phyloP scores from a whole-genome alignment of 92 coral and sea anemone genomes.

The Porites evermanni region DNA sequence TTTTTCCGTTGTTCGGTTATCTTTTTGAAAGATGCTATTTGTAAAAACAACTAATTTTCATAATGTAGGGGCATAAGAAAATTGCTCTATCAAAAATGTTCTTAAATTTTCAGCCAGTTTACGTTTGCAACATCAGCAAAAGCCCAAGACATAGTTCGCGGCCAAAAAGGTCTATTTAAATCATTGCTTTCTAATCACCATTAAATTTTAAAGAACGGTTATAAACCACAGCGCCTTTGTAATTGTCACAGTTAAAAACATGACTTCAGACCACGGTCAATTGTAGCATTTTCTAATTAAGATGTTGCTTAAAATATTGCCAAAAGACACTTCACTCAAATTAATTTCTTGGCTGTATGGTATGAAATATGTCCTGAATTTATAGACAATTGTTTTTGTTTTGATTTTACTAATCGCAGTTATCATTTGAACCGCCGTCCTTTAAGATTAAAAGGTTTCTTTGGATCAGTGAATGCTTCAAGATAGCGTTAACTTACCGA shows the following conservation, averaged over 20 bases:
- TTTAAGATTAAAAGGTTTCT: constrained; percentile 20
- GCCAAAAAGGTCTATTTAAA: background rate
- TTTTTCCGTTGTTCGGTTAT: constrained; percentile 7
- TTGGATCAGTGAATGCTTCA: constrained; percentile 6
- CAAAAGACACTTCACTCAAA: background rate
- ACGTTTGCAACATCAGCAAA: background rate
- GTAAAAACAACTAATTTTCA: background rate
- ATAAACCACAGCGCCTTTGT: constrained; percentile 8
- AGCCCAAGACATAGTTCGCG: background rate
- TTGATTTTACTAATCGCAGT: background rate
- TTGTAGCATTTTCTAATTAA: background rate
- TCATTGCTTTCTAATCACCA: background rate
- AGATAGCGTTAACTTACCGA: background rate
- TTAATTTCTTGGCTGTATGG: background rate
- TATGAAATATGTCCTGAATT: too few species aligned
- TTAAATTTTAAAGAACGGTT: constrained; percentile 29
- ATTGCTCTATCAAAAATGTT: background rate
- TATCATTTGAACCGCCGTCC: background rate
- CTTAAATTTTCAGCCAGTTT: background rate
- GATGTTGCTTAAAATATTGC: background rate
- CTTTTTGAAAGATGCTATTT: constrained; percentile 33
- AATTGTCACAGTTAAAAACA: background rate
- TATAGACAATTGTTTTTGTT: background rate
- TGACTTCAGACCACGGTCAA: background rate
- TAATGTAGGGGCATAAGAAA: too few species aligned